phyloP scores from a whole-genome alignment of 2,797 vertebrate species.

The Spinibarbus caldwelli region DNA sequence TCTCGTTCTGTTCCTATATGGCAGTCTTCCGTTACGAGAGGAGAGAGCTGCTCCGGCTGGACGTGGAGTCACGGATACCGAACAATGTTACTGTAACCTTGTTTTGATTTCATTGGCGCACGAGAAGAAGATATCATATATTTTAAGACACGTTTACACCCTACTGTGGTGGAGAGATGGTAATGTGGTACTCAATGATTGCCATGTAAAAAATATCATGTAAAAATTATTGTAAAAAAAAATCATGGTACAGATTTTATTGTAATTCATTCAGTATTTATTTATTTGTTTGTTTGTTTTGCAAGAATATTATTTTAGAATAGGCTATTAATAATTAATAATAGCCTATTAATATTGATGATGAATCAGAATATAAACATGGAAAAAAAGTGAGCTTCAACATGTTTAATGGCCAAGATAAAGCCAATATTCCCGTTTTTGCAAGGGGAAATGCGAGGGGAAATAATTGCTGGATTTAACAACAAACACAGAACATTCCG shows the following conservation, averaged over 20 bases:
- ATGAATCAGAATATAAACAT: neutral
- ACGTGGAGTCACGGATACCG: constrained; percentile 65
- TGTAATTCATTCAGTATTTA: neutral
- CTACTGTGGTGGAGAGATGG: neutral
- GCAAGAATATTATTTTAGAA: neutral
- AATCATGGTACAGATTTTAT: neutral
- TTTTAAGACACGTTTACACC: neutral
- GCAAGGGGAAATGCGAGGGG: too few relatives aligned
- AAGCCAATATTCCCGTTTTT: neutral
- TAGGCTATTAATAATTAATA: neutral
- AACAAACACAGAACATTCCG: neutral
- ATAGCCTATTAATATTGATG: neutral
- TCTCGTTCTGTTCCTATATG: constrained; percentile 23
- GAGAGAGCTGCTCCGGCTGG: constrained; percentile 66
- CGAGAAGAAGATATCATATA: neutral
- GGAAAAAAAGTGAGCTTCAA: neutral
- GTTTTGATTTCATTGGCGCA: neutral
- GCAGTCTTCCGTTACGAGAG: constrained; percentile 40
- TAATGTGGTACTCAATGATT: neutral
- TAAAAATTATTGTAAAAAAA: neutral
- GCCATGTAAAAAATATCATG: neutral
- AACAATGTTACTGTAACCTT: constrained; percentile 37
- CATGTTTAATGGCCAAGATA: neutral
- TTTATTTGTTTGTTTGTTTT: neutral
- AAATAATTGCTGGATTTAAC: too few relatives aligned